Evolutionary conservation across 1,140 invertebrate genomes (phyloP).

Genomic region (Drosophila mayri): DNA sequence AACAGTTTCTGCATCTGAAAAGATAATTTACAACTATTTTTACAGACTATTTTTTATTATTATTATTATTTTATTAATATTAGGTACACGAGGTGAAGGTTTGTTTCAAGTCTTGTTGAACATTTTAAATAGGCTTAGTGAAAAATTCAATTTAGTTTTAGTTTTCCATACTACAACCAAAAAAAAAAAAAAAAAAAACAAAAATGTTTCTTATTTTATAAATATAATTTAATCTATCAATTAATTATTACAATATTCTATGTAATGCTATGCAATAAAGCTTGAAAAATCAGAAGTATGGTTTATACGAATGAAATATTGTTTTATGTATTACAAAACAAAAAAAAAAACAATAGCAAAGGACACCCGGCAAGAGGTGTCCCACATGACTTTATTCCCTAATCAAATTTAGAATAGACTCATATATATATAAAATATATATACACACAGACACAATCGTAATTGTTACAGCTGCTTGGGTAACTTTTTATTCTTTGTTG

Average conservation of each 20-base stretch:
- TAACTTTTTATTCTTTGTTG: constrained; percentile 37
- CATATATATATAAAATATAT: background rate
- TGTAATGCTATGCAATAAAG: background rate
- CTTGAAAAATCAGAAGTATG: background rate
- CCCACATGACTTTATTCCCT: constrained; percentile 1
- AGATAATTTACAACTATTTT: too few relatives aligned
- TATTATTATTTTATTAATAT: too few relatives aligned
- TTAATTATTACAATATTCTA: background rate
- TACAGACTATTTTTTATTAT: too few relatives aligned
- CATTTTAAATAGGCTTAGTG: too few relatives aligned
- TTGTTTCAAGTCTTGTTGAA: too few relatives aligned
- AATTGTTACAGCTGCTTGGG: constrained; percentile 40
- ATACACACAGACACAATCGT: constrained; percentile 11
- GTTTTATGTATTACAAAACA: background rate
- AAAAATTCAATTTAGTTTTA: too few relatives aligned
- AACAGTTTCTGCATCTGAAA: background rate
- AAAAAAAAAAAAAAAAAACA: too few relatives aligned
- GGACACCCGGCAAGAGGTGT: background rate
- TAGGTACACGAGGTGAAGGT: too few relatives aligned
- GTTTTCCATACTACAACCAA: too few relatives aligned
- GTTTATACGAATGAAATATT: background rate
- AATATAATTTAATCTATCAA: background rate
- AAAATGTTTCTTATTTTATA: background rate
- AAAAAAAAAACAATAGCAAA: background rate
- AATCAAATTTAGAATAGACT: constrained; percentile 1